Evolutionary conservation across 2,797 vertebrate genomes (phyloP).

Genomic region (Pogoniulus pusillus): DNA sequence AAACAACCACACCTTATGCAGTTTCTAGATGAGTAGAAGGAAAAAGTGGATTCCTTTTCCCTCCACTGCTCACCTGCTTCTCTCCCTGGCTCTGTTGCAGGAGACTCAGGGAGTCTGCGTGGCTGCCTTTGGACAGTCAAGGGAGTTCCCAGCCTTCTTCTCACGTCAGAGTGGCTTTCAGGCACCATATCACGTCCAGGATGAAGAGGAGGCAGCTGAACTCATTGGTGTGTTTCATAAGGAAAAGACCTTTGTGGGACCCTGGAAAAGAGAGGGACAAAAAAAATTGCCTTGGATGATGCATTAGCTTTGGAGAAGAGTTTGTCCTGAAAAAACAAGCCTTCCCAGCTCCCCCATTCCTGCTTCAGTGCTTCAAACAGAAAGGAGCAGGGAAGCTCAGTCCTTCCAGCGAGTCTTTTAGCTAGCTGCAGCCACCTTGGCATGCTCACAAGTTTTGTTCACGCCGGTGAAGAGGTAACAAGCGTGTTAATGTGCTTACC

Average conservation of each 20-base stretch:
- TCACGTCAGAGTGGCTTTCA: constrained; percentile 82
- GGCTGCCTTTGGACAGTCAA: constrained; percentile 84
- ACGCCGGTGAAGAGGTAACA: not conserved
- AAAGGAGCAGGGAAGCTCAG: not conserved
- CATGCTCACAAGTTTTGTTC: not conserved
- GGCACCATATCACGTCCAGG: constrained; percentile 79
- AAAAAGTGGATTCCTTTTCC: not conserved
- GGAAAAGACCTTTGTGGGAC: not conserved
- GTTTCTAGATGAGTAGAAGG: not conserved
- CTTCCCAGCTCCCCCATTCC: not conserved
- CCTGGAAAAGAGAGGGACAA: not conserved
- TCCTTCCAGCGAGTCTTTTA: not conserved
- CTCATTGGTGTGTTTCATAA: constrained; percentile 82
- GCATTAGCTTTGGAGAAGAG: not conserved
- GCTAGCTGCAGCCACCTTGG: not conserved
- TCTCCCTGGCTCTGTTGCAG: constrained; percentile 60
- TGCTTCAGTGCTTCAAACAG: not conserved
- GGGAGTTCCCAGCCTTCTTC: constrained; percentile 90
- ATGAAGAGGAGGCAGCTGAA: constrained; percentile 84
- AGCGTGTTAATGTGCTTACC: not conserved
- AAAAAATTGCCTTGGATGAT: not conserved
- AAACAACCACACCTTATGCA: not conserved
- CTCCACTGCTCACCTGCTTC: not conserved
- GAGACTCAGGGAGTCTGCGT: constrained; percentile 92
- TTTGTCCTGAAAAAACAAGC: not conserved